Base-by-base conservation (phyloP, 2,797 vertebrate genomes). In the Brotula barbata region DNA sequence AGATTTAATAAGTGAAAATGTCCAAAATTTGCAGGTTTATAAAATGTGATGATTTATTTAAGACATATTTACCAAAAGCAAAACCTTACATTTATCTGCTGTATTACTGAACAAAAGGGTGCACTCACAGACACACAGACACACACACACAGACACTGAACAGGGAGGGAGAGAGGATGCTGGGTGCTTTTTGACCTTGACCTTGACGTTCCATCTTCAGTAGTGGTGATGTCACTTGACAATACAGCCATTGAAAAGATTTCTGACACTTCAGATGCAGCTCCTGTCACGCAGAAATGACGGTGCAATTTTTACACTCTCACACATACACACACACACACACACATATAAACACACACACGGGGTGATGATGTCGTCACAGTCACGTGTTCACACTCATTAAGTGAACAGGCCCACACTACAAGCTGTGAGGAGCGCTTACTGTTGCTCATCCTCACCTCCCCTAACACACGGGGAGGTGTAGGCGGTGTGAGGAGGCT, bases 171-270 rank as follows among this genome's bases (percentile, higher is more conserved):
- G 34, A 46, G 34, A 15, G 25, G 10, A 56, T 12, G 31, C 48
- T 1, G 8, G 64, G 31, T 5, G 44, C 37, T 51, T 44, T 40
- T 61, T 75, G 77, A 82, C 61, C 51, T 44, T 67, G 75, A 85
- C 65, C 65, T 76, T 68, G 57, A 25, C 37, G 44, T 63, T 1
- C 66, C 45, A 72, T 46, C 56, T 31, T 49, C 41, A 55, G 43
- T 74, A 63, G 63, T 46, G 52, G 41, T 42, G 62, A 64, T 59
- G 68, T 57, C 57, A 45, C 33, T 75, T 64, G 31, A 73, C 22
- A 60, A 25, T 34, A 36, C 36, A 17, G 28, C 48, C 11, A 6
- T 36, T 33, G 45, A 53, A 59, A 66, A 45, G 75, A 64, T 44
- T 58, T 59, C 50, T 65, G 42, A 48, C 41, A 65, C 66, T 44